Percentiles rank a stretch among this genome's conserved stretches.
These are phyloP conservation scores for Oeneis ivallda DNA, from an alignment of 2,888 invertebrate genomes.

Conservation along the genomic window DNA sequence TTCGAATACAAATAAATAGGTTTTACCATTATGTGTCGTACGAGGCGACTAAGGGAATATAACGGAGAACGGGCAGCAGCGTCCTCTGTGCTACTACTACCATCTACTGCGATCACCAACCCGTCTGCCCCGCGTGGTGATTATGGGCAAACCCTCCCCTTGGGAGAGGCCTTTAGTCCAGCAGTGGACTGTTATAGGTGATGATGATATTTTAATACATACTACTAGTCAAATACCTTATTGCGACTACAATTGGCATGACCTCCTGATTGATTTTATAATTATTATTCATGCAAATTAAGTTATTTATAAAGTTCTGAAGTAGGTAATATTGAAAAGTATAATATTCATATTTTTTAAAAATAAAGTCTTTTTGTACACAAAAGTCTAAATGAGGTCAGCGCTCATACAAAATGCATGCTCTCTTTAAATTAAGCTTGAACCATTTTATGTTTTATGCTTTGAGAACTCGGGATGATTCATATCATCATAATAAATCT, in stretches of 20 bases:
- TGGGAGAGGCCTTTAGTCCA: no score
- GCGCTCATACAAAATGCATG: constrained; percentile 12
- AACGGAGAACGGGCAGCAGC: no score
- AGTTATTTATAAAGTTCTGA: constrained; percentile 1
- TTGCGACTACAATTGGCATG: not conserved
- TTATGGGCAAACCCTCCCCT: no score
- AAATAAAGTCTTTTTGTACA: constrained; percentile 2
- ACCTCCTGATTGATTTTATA: not conserved
- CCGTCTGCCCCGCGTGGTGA: no score
- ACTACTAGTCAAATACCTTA: no score
- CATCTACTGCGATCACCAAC: no score
- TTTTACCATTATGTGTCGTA: no score
- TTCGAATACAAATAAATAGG: no score
- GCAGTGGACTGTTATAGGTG: no score
- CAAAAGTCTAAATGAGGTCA: constrained; percentile 19
- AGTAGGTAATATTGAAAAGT: constrained; percentile 3
- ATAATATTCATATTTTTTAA: not conserved
- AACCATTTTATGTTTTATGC: constrained; percentile 19
- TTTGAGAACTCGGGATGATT: not conserved
- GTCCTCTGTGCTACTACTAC: no score
- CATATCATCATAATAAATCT: not conserved
- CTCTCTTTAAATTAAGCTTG: constrained; percentile 16
- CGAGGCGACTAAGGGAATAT: no score
- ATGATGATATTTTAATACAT: no score
- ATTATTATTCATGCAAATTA: not conserved